Base-by-base conservation (phyloP, 2,797 vertebrate species). In the Oreochromis grahami region DNA sequence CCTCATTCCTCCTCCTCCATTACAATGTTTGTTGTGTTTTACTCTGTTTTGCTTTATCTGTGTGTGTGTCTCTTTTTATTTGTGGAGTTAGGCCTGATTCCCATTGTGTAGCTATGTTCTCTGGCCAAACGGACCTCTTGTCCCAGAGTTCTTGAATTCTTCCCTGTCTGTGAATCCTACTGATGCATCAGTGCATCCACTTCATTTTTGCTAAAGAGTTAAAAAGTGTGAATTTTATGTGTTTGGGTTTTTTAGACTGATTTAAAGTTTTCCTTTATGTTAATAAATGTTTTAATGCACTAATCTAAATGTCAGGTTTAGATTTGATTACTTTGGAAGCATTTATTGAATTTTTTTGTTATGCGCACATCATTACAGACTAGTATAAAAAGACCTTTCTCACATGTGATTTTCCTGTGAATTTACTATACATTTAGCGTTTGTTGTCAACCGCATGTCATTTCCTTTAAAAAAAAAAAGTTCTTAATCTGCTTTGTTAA, bases 401-500 rank as follows among this genome's bases (percentile, higher is more conserved):
- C 32, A 65, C 45, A 19, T 63, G 77, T 63, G 21, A 21, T 32
- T 11, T 70, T 70, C 12, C 41, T n/a, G 60, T 50, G 43, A 52
- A 21, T 24, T 17, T 21, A 24, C n/a, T 79, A 50, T 32, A 74
- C 43, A 29, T 72, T 48, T 48, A 72, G 41, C 43, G 32, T 8
- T 74, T 32, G 43, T 6, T 29, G 26, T n/a, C 7, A 74, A 32
- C 32, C 1, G 26, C 10, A 29, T 72, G 15, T 10, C 0, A 50
- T 74, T 74, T 36, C 79, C 82, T 82, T 86, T 17, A 43, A 0
- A n/a, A n/a, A 60, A 60, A 38, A 58, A 63, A 58, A 82, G 24
- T 70, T 81, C 79, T 8, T 93, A 93, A 95, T 96, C 95, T 94
- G 82, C 84, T 91, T 92, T 95, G 91, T 94, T 89, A 85, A 76